Evolutionary conservation across 2,113 vertebrate genomes (phyloP).

Genomic region (Rallus limicola): DNA sequence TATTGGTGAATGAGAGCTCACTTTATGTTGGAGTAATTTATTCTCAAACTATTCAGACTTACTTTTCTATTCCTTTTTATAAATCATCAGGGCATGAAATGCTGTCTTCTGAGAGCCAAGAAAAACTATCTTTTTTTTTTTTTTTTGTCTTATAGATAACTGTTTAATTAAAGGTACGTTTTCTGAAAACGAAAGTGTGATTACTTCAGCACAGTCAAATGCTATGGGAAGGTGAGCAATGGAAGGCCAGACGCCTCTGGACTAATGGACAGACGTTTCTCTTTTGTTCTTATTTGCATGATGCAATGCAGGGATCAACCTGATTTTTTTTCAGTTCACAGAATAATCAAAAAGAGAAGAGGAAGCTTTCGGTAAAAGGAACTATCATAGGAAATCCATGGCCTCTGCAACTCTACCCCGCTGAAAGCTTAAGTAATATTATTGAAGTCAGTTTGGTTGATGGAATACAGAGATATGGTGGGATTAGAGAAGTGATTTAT

Average conservation of each 20-base stretch:
- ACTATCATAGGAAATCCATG: background rate
- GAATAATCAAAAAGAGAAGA: background rate
- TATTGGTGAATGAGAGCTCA: constrained; percentile 30
- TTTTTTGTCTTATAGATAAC: constrained; percentile 43
- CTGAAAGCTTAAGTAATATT: background rate
- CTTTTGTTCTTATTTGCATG: constrained; percentile 10
- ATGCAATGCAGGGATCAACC: background rate
- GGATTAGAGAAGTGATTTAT: background rate
- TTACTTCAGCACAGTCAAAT: background rate
- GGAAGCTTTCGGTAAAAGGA: background rate
- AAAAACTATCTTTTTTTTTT: constrained; percentile 18
- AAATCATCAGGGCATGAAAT: constrained; percentile 61
- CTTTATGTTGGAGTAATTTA: constrained; percentile 50
- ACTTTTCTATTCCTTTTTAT: constrained; percentile 24
- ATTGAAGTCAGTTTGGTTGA: background rate
- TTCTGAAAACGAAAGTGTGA: background rate
- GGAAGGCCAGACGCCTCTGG: background rate
- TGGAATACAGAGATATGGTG: background rate
- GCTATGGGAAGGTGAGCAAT: background rate
- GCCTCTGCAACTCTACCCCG: background rate
- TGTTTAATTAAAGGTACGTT: background rate
- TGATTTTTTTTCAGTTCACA: background rate
- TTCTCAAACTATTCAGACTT: constrained; percentile 53
- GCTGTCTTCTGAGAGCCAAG: constrained; percentile 44
- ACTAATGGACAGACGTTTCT: background rate